These are phyloP conservation scores for Hoplostethus atlanticus DNA, from an alignment of 2,797 vertebrate species.

Conservation along the genomic window DNA sequence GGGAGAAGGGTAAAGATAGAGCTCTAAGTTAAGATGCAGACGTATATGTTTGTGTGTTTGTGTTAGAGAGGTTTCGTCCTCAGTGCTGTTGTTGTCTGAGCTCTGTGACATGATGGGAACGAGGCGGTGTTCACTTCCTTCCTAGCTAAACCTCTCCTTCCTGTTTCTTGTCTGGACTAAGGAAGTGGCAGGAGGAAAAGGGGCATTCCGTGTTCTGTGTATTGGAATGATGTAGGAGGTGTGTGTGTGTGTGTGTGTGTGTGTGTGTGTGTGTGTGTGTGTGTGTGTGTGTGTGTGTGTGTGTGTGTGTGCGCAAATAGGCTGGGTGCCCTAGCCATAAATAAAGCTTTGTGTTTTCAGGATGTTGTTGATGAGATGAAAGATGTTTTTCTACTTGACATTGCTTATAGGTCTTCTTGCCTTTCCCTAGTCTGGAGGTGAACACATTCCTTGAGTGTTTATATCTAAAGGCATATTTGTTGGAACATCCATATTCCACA, in stretches of 20 bases:
- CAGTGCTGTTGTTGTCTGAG: background rate
- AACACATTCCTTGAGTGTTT: constrained; percentile 39
- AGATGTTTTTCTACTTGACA: constrained; percentile 30
- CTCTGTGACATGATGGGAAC: constrained; percentile 19
- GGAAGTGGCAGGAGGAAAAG: constrained; percentile 59
- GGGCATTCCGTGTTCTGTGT: constrained; percentile 57
- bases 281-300: constrained; percentile 12
- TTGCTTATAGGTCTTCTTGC: constrained; percentile 36
- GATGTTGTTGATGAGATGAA: constrained; percentile 69
- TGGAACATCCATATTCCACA: constrained; percentile 13
- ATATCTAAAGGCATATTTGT: constrained; percentile 13
- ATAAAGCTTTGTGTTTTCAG: constrained; percentile 61
- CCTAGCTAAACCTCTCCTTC: constrained; percentile 60
- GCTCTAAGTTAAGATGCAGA: constrained; percentile 27
- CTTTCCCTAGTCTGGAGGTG: constrained; percentile 32
- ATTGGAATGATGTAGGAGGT: constrained; percentile 50
- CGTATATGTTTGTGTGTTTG: constrained; percentile 13
- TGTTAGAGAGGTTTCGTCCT: constrained; percentile 16
- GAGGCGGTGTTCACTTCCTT: constrained; percentile 64
- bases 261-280: constrained; percentile 10
- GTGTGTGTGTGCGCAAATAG: constrained; percentile 9
- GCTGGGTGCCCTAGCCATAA: constrained; percentile 43
- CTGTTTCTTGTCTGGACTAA: constrained; percentile 41
- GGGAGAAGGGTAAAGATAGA: constrained; percentile 35
- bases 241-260: constrained; percentile 25